Conservation (phyloP, 2,888 invertebrate genomes). For the Digitonthophagus gazella region DNA sequence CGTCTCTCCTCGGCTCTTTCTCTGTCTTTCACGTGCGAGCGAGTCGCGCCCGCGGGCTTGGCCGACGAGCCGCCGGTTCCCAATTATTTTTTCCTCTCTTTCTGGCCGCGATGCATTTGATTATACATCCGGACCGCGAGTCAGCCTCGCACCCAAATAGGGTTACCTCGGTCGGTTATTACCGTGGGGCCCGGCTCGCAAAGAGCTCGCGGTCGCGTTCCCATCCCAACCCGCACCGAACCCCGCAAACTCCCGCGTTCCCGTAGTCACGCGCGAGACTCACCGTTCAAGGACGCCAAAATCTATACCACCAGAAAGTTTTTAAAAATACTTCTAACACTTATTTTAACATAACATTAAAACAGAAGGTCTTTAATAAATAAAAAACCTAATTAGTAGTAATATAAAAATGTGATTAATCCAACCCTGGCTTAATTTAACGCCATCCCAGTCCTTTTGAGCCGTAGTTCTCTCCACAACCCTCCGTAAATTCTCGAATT, state of each 20-base stretch:
- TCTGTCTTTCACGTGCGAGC: background rate
- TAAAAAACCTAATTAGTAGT: too few species aligned
- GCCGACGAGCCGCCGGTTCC: background rate
- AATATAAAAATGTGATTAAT: background rate
- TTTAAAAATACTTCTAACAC: background rate
- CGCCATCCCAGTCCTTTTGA: background rate
- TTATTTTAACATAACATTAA: background rate
- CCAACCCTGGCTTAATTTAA: background rate
- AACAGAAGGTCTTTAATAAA: too few species aligned
- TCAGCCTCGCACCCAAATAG: background rate
- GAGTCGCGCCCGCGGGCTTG: background rate
- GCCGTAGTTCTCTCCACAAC: background rate
- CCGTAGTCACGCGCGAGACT: slow-evolving; percentile 8
- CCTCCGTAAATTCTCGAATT: slow-evolving; percentile 21
- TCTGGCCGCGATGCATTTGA: background rate
- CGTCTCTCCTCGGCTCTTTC: background rate
- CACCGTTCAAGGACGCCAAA: background rate
- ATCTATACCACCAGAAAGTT: background rate
- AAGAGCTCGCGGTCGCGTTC: background rate
- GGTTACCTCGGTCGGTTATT: background rate
- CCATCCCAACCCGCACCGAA: background rate
- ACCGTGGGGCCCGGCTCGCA: background rate
- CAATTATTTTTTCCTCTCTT: background rate
- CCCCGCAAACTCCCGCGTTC: slow-evolving; percentile 10
- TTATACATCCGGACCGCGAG: background rate